Conservation (phyloP, 2,797 vertebrate genomes). For the Smutsia temminckii region DNA sequence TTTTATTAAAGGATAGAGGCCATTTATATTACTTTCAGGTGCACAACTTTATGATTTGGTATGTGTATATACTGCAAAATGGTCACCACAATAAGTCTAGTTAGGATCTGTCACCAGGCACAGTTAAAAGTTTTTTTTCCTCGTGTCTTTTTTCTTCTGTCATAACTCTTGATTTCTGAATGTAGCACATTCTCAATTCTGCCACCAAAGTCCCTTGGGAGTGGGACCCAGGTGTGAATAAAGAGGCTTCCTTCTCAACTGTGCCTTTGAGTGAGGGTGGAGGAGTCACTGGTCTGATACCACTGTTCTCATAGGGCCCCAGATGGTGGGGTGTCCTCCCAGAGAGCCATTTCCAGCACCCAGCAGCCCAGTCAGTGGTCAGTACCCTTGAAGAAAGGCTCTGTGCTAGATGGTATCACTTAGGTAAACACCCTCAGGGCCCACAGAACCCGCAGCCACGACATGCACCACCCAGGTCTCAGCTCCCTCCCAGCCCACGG, state of each 20-base stretch:
- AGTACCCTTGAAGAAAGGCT: accelerated
- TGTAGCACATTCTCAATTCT: neutral
- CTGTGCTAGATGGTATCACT: neutral
- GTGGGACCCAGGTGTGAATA: neutral
- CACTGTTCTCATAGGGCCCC: neutral
- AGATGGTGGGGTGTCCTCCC: neutral
- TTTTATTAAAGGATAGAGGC: neutral
- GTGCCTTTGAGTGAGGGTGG: neutral
- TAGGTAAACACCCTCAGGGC: neutral
- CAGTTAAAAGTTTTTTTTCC: neutral
- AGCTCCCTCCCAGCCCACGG: neutral
- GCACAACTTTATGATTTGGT: neutral
- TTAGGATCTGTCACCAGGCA: neutral
- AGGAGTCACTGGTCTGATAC: neutral
- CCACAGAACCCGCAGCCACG: neutral
- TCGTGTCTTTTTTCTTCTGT: neutral
- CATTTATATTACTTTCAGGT: neutral
- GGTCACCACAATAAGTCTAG: neutral
- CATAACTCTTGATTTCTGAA: neutral
- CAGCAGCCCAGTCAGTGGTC: neutral
- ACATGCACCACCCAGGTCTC: neutral
- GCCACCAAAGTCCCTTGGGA: neutral
- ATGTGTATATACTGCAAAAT: neutral
- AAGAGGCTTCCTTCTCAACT: neutral
- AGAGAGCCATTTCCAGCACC: too few species aligned